These are phyloP conservation scores for Drosophila elegans DNA, from an alignment of 1,140 invertebrate species.

Conservation along the genomic window DNA sequence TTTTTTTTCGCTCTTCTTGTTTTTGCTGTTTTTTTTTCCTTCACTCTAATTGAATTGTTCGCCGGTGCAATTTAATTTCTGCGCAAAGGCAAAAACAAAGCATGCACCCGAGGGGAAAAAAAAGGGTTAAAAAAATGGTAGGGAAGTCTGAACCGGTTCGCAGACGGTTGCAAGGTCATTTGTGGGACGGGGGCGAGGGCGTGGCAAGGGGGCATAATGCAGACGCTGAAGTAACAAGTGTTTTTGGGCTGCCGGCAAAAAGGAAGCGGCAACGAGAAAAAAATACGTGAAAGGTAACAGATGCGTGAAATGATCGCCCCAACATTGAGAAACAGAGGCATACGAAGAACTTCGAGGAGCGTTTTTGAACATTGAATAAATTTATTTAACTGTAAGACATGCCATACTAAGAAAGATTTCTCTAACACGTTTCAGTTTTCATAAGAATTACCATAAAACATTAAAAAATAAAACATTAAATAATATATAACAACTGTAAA, in stretches of 20 bases:
- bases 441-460: too few relatives aligned
- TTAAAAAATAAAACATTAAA: too few relatives aligned
- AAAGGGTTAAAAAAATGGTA: conserved; percentile 15
- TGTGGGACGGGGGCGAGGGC: not conserved
- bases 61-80: conserved; percentile 64
- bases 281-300: conserved; percentile 45
- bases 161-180: conserved; percentile 45
- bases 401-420: too few relatives aligned
- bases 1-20: conserved; percentile 1
- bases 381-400: too few relatives aligned
- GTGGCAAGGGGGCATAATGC: conserved; percentile 4
- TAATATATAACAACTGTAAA: too few relatives aligned
- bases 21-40: conserved; percentile 11
- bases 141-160: conserved; percentile 46
- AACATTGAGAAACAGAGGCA: conserved; percentile 7
- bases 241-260: conserved; percentile 51
- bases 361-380: too few relatives aligned
- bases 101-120: conserved; percentile 4
- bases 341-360: not conserved
- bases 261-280: conserved; percentile 38
- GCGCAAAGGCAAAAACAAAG: conserved; percentile 18
- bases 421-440: too few relatives aligned
- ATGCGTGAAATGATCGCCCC: conserved; percentile 42
- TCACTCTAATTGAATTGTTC: conserved; percentile 73
- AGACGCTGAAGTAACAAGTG: conserved; percentile 55